Conservation (phyloP, 2,888 invertebrate genomes). For the Callimorpha dominula region DNA sequence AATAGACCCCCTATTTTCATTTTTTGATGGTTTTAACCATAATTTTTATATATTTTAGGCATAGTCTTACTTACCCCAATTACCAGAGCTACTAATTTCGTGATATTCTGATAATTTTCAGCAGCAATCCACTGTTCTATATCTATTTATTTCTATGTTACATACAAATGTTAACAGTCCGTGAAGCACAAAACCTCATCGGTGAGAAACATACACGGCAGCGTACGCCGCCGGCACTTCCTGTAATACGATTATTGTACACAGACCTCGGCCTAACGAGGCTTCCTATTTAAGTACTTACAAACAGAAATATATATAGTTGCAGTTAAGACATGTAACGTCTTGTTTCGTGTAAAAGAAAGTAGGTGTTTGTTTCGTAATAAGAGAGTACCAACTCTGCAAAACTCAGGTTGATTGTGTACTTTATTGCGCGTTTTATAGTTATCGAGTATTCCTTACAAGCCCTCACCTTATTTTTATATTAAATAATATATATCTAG, state of each 20-base stretch:
- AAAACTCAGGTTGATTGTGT: neutral
- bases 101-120: neutral
- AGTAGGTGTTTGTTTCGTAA: neutral
- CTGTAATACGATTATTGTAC: constrained; percentile 58
- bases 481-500: no score
- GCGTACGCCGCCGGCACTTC: constrained; percentile 17
- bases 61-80: no score
- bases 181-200: constrained; percentile 33
- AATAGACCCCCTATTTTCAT: no score
- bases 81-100: no score
- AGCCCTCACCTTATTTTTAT: no score
- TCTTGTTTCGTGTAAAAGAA: neutral
- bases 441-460: no score
- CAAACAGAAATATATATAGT: neutral
- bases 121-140: neutral
- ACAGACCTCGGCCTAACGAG: constrained; percentile 38
- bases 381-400: neutral
- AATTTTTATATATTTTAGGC: no score
- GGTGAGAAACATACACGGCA: constrained; percentile 26
- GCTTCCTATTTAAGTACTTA: constrained; percentile 45
- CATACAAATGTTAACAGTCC: neutral
- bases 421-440: neutral
- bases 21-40: no score
- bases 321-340: neutral
- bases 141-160: neutral